Conservation (phyloP, 2,113 vertebrate species). For the Castor canadensis region DNA sequence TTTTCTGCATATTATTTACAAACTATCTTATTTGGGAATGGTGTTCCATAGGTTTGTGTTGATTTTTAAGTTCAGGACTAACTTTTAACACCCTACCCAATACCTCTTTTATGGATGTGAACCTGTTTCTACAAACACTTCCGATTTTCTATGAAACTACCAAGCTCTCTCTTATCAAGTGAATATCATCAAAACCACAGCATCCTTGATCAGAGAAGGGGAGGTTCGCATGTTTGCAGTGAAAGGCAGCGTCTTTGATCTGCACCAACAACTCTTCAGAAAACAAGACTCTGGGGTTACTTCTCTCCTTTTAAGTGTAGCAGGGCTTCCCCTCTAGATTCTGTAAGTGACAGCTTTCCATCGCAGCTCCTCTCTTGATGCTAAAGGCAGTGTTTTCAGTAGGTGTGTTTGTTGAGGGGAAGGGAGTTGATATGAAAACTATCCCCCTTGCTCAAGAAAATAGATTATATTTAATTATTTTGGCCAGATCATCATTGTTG, state of each 20-base stretch:
- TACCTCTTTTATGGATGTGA: constrained; percentile 50
- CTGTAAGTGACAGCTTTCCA: neutral
- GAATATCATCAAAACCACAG: constrained; percentile 78
- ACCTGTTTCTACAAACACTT: constrained; percentile 73
- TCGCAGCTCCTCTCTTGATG: neutral
- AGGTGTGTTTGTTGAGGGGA: neutral
- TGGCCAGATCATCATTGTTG: neutral
- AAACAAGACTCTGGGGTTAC: constrained; percentile 9
- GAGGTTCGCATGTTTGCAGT: constrained; percentile 60
- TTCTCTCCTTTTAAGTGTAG: constrained; percentile 37
- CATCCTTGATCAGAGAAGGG: constrained; percentile 68
- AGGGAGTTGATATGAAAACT: neutral
- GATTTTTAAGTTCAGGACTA: constrained; percentile 30
- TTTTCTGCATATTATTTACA: neutral
- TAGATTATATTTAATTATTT: constrained; percentile 20
- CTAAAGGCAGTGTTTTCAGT: neutral
- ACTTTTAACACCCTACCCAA: constrained; percentile 41
- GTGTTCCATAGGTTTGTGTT: neutral
- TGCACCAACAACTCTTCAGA: constrained; percentile 27
- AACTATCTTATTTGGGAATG: constrained; percentile 16
- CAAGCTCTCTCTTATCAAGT: constrained; percentile 69
- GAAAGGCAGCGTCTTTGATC: constrained; percentile 67
- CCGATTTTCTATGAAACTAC: constrained; percentile 79
- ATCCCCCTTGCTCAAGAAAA: neutral
- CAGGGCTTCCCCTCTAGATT: neutral